phyloP scores from a whole-genome alignment of 2,113 vertebrate species.

The Pachypanchax playfairii region DNA sequence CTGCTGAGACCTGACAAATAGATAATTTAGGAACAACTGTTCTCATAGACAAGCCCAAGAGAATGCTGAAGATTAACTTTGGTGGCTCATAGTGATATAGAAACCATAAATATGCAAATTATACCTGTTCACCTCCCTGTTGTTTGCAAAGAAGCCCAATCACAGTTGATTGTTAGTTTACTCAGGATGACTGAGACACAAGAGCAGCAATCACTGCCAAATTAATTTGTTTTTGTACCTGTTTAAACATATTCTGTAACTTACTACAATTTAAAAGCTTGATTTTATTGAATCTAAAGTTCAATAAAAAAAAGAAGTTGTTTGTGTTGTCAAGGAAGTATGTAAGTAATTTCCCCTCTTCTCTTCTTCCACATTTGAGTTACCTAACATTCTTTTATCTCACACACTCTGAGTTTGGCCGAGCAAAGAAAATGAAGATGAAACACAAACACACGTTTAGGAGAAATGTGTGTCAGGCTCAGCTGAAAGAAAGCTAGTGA shows the following conservation, averaged over 20 bases:
- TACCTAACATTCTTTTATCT: no score
- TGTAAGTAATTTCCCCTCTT: no score
- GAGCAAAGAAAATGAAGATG: background rate
- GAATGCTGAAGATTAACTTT: no score
- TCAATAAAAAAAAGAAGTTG: no score
- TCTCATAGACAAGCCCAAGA: no score
- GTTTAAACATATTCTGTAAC: no score
- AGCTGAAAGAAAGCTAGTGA: background rate
- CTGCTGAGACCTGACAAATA: no score
- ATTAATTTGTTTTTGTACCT: background rate
- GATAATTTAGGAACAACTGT: no score
- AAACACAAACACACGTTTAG: background rate
- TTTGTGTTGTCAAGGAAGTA: no score
- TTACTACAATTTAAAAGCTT: no score
- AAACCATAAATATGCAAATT: background rate
- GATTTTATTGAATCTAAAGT: no score
- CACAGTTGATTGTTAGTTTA: background rate
- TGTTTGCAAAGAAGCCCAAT: background rate
- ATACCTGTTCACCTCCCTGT: background rate
- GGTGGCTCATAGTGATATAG: background rate
- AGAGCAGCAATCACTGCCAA: background rate
- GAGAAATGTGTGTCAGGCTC: background rate
- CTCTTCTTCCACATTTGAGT: no score
- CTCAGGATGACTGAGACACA: background rate
- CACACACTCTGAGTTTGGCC: background rate